Evolutionary conservation across 2,888 invertebrate genomes (phyloP).

Genomic region (Heliconius sara): DNA sequence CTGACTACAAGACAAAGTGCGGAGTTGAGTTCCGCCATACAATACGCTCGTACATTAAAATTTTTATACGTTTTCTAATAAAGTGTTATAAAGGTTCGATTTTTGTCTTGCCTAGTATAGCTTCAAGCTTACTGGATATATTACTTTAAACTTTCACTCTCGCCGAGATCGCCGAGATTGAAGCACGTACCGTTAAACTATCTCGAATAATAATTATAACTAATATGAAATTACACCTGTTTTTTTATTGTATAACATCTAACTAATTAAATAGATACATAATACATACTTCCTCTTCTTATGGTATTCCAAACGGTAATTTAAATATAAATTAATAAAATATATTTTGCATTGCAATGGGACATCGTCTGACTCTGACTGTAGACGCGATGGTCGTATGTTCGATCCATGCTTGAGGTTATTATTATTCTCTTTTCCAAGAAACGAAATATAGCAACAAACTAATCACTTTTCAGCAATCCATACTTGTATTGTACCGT

Average conservation of each 20-base stretch:
- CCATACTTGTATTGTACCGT: too few relatives aligned
- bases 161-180: slow-evolving; percentile 2
- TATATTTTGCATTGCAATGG: background rate
- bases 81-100: background rate
- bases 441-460: too few relatives aligned
- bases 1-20: too few relatives aligned
- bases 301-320: background rate
- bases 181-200: slow-evolving; percentile 32
- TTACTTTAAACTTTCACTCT: slow-evolving; percentile 34
- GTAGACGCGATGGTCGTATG: too few relatives aligned
- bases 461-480: too few relatives aligned
- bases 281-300: background rate
- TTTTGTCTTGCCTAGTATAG: background rate
- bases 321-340: background rate
- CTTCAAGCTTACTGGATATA: background rate
- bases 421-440: too few relatives aligned
- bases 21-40: too few relatives aligned
- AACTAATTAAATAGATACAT: background rate
- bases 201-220: slow-evolving; percentile 21
- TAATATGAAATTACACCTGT: slow-evolving; percentile 17
- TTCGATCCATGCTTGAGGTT: too few relatives aligned
- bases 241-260: slow-evolving; percentile 6
- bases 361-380: too few relatives aligned
- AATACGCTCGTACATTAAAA: too few relatives aligned
- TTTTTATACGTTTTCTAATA: background rate